Conservation (phyloP, 2,888 invertebrate genomes). For the Odontothrips loti region DNA sequence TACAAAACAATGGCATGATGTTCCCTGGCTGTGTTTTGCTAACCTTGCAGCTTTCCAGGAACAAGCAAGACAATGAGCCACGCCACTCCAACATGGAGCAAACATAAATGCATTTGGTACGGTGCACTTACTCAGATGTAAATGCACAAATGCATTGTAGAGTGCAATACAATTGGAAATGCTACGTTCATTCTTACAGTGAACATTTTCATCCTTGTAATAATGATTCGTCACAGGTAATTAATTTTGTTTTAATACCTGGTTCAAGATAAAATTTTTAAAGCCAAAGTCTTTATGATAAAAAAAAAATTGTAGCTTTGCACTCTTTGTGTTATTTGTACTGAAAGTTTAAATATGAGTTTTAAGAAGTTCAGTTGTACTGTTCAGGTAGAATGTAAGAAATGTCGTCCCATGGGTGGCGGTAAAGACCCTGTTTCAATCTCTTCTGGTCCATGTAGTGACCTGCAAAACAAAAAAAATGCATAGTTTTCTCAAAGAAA, state of each 20-base stretch:
- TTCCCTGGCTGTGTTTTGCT: not conserved
- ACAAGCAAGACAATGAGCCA: not conserved
- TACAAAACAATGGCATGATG: constrained; percentile 20
- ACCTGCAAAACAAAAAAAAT: constrained; percentile 50
- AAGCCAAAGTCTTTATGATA: constrained; percentile 6
- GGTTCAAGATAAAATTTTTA: constrained; percentile 11
- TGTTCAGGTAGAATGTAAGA: constrained; percentile 78
- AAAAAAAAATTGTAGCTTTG: constrained; percentile 12
- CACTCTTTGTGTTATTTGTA: constrained; percentile 10
- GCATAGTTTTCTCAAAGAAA: not conserved
- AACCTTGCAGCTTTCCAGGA: not conserved
- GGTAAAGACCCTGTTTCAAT: constrained; percentile 96
- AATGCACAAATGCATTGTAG: not conserved
- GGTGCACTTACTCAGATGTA: not conserved
- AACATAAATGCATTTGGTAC: constrained; percentile 25
- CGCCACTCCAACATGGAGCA: constrained; percentile 19
- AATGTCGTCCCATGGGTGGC: constrained; percentile 99
- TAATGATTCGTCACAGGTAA: not conserved
- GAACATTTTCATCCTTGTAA: not conserved
- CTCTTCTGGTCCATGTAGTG: constrained; percentile 98
- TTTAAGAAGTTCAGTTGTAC: constrained; percentile 49
- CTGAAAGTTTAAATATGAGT: not conserved
- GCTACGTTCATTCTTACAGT: constrained; percentile 3
- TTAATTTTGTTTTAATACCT: not conserved
- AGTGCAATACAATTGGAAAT: not conserved